Base-by-base conservation (phyloP, 2,797 vertebrate species). In the Thalassophryne amazonica region DNA sequence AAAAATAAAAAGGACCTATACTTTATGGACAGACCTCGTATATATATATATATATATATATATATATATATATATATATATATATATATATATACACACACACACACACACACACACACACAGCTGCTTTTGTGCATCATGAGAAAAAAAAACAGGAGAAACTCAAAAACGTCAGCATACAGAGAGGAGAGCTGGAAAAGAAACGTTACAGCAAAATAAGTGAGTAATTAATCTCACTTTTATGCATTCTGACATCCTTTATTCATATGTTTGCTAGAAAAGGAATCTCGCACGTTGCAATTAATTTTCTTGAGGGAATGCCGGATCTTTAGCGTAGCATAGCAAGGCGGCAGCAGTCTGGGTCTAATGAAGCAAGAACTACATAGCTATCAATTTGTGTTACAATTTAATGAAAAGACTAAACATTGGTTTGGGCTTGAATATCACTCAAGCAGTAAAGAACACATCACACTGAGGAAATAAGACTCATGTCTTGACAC, bases 321-420 rank as follows among this genome's bases (percentile, higher is more conserved):
- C 3, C 38, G 15, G 21, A 65, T 68, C 10, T 61, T 73, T 51
- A 69, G 52, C 27, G 35, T 23, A 39, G 7, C 41, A 37, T 17
- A 21, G 36, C 35, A 49, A 39, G 19, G 56, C 46, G 42, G 45
- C 54, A 14, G 64, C 52, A 25, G 60, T 70, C 60, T 53, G 59
- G 17, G 57, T 71, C 51, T 80, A 87, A 78, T 77, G 80, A 84
- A 80, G 69, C 74, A 73, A 67, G 67, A 80, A 78, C 73, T 61
- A 75, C 69, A 69, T 50, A 22, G 60, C 56, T 64, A 54, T 81
- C 72, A 67, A 61, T 80, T 86, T 84, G 81, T 81, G 77, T 78
- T 75, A 61, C 11, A 27, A 86, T 85, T 85, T 78, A 88, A 87
- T 89, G 84, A 85, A 89, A 88, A 73, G 69, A 76, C 83, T 84